Conservation (phyloP, 2,888 invertebrate genomes). For the Volucella bombylans region DNA sequence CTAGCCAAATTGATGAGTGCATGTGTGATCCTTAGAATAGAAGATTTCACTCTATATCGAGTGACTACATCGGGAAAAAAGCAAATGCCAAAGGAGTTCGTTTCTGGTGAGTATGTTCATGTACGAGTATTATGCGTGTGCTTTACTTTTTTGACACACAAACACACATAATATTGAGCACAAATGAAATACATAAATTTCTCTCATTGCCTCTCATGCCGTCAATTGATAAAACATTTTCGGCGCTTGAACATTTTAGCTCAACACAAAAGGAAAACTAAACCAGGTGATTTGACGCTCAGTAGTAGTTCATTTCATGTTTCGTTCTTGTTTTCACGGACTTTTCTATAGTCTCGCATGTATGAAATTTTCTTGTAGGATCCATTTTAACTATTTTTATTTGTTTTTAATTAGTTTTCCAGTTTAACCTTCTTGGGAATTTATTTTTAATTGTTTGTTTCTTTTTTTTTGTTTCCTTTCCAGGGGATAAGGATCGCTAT, state of each 20-base stretch:
- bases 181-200: conserved; percentile 35
- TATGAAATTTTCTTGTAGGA: conserved; percentile 12
- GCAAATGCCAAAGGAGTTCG: conserved; percentile 90
- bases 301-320: conserved; percentile 75
- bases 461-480: conserved; percentile 75
- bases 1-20: conserved; percentile 95
- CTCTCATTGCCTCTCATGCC: conserved; percentile 55
- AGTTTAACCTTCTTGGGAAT: conserved; percentile 17
- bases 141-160: not conserved
- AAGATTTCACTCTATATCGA: conserved; percentile 94
- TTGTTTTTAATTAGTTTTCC: not conserved
- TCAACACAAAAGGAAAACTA: conserved; percentile 85
- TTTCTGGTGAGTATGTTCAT: conserved; percentile 84
- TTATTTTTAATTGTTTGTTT: not conserved
- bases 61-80: conserved; percentile 91
- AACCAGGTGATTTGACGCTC: conserved; percentile 81
- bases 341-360: conserved; percentile 48
- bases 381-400: conserved; percentile 14
- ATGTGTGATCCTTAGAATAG: conserved; percentile 93
- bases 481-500: conserved; percentile 90
- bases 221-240: conserved; percentile 43
- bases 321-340: conserved; percentile 32
- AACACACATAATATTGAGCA: conserved; percentile 14
- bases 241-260: conserved; percentile 80
- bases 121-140: not conserved